Evolutionary conservation across 2,888 invertebrate species (phyloP), one percentile per base, ranked within the genome.

Genomic region (Drosophila pseudotalamancana): DNA sequence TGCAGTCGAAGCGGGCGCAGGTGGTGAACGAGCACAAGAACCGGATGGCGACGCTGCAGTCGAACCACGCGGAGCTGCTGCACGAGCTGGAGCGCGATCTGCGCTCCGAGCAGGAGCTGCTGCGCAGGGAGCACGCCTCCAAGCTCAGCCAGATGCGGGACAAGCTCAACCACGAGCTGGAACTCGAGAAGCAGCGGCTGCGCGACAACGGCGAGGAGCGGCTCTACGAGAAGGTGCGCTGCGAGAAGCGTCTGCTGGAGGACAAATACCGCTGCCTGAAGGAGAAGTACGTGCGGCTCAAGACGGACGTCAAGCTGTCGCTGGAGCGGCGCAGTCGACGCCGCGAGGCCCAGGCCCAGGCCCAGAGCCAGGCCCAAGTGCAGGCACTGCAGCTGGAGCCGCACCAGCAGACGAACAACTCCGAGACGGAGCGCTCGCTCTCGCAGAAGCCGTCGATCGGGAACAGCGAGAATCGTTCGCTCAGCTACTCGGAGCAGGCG

Each of bases 181-280:
- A 93, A 14, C 89, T 92, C 46, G 92, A 93, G 68, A 89, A 91
- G 66, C 90, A 90, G 62, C 80, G 90, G 12, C 85, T 91, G 80
- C 89, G 91, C 0, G 92, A 92, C 37, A 83, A 80, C 3, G 91
- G 91, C 2, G 92, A 92, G 55, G 92, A 92, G 75, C 89, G 92
- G 2, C 84, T 92, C 0, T 94, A 93, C 77, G 95, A 95, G 78
- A 95, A 95, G 87, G 91, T 95, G 54, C 92, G 94, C 4, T 94
- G 94, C 82, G 95, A 95, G 85, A 95, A 95, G 78, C 92, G 95
- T n/a, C 88, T 95, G 37, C 88, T 96, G 2, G 94, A 95, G 74
- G 96, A 96, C 77, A 97, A 97, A 89, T 97, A 97, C 89, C 93
- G 94, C 43, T 95, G 95, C 54, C 92, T 97, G 48, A 96, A 96